Base-by-base conservation (phyloP, 2,797 vertebrate genomes). In the Liparis tanakae region DNA sequence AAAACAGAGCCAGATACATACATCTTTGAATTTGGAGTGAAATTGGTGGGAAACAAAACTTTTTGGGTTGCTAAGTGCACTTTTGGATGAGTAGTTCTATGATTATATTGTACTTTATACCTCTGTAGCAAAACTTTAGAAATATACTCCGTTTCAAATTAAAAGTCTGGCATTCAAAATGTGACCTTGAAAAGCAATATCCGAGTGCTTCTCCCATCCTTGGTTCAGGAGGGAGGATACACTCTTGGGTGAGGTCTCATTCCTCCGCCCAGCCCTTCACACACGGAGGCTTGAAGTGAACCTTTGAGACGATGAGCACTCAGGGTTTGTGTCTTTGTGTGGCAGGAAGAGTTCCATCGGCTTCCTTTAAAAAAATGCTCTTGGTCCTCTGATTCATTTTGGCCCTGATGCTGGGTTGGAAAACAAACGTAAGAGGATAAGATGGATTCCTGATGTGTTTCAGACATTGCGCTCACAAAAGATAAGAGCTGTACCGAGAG, bases 231-330 rank as follows among this genome's bases (percentile, higher is more conserved):
- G 43, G 59, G 22, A 63, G 14, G 6, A 14, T 46, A 44, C 53
- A 34, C 14, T 60, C 25, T 18, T 50, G 37, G 50, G 30, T 2
- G 25, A 62, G 51, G n/a, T 41, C 22, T 61, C 34, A 60, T 22
- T 74, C 53, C 48, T 50, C 36, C 12, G n/a, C n/a, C 48, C 36
- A 30, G 12, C 58, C n/a, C 6, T 46, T 46, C 46, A 54, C 59
- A 56, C 62, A 74, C 8, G 22, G 34, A 56, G 33, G 74, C 33
- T 53, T 53, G 54, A 37, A 6, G 17, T 25, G 22, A 57, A 20
- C 10, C 22, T 72, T 37, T 41, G 59, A 30, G 54, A 30, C 25
- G 25, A 57, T 41, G 15, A n/a, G 43, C 25, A 54, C 17, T 33
- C 25, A 57, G 9, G 14, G 2, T 33, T 71, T 64, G 25, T 63